Conservation (phyloP, 1,140 invertebrate species). For the Cyphomyrmex costatus region DNA sequence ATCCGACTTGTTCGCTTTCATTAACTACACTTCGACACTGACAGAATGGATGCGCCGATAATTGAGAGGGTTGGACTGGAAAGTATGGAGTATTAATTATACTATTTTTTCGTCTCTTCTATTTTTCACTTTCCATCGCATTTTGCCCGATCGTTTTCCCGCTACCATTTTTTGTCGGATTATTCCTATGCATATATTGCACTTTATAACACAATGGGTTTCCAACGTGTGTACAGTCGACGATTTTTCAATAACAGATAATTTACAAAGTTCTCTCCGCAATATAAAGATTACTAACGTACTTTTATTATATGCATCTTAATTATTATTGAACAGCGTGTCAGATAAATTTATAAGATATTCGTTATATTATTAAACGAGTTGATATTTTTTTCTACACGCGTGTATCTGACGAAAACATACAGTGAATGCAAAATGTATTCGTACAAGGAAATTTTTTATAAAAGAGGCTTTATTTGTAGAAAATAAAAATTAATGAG, state of each 20-base stretch:
- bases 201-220: background rate
- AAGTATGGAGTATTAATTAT: constrained; percentile 58
- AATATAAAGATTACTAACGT: background rate
- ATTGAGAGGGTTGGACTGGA: constrained; percentile 37
- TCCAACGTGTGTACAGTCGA: background rate
- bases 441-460: too few species aligned
- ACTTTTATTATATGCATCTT: background rate
- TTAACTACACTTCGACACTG: constrained; percentile 58
- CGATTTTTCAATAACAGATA: background rate
- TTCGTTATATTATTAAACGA: background rate
- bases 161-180: constrained; percentile 31
- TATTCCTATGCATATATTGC: background rate
- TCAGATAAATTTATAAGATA: background rate
- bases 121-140: constrained; percentile 1
- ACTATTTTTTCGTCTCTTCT: constrained; percentile 29
- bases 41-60: constrained; percentile 49
- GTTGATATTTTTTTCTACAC: background rate
- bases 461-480: too few species aligned
- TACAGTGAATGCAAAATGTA: background rate
- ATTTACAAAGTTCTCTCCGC: background rate
- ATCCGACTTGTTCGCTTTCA: constrained; percentile 51
- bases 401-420: background rate
- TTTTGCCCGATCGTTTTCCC: constrained; percentile 6
- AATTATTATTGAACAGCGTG: background rate
- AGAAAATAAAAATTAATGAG: too few species aligned